Base-by-base conservation (phyloP, 1,140 invertebrate genomes). In the Trichonephila inaurata region DNA sequence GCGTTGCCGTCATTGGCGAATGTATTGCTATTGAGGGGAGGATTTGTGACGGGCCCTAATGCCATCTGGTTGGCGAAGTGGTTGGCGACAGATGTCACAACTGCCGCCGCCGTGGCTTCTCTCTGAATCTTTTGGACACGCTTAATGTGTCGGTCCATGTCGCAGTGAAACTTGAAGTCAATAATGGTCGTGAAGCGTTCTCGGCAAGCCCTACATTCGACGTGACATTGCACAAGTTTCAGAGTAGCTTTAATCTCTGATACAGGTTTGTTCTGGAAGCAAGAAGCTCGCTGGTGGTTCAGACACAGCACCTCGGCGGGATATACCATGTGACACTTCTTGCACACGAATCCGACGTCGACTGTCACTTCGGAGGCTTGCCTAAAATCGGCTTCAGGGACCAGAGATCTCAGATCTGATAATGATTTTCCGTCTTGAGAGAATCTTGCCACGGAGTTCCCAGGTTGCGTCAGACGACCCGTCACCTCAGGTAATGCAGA, bases 311-410 rank as follows among this genome's bases (percentile, higher is more conserved):
- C 97, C 88, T 97, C 97, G 72, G 97, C 97, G 2, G 97, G 97
- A 96, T 97, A 98, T 4, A 98, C 98, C 83, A 98, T 97, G 90
- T 98, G 97, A 95, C 98, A 98, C 95, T 98, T 97, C 95, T 98
- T 98, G 96, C 98, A 98, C 88, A 98, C 97, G 96, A 97, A 97
- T 94, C 98, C 98, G 28, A 98, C 96, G 95, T 98, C 98, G 72
- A 97, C 96, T 95, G 98, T 97, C 3, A 97, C 95, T 94, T 98
- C 96, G 95, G 94, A 96, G 95, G 95, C 95, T 89, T 95, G 95
- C 82, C 95, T 93, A 85, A 95, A 95, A 94, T 96, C 95, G 21
- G 94, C 94, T 44, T 94, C 92, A 61, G 95, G 95, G 16, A 96
- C 95, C 40, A 95, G 91, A 40, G 93, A 95, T 89, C 95, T 94